Base-by-base conservation (phyloP, 2,888 invertebrate genomes). In the Crematogaster levior region DNA sequence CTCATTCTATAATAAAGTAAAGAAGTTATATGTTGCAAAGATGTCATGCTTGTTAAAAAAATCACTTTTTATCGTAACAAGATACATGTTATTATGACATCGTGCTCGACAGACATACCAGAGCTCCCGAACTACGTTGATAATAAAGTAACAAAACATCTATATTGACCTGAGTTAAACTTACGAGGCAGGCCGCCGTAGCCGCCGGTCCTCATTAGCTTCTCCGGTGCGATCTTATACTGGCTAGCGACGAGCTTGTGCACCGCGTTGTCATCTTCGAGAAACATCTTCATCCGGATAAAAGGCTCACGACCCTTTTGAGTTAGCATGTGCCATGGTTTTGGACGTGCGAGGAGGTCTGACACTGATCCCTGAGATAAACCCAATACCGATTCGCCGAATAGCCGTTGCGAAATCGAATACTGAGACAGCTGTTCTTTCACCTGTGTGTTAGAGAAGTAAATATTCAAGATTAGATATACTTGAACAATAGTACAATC, bases 321-420 rank as follows among this genome's bases (percentile, higher is more conserved):
- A 18, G 99, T 99, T 70, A 99, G 96, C 99, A 99, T 99, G 94
- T 99, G 98, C 99, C 99, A 99, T 0, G 99, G 99, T 94, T 99
- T 99, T 48, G 99, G 99, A 73, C 99, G 95, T 34, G 99, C 99
- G 86, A 99, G 95, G 58, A 99, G 96, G 95, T 99, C 99, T 65
- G 99, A 99, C 0, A 99, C 99, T 5, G 99, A 99, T 51, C 99
- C 99, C 94, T 99, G 99, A 1, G 98, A 98, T 74, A 99, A 95
- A 0, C 99, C 99, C 83, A 99, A 96, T n/a, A 99, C 99, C 1
- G 98, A 98, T 94, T 99, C 99, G 10, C 99, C 99, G 93, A 99
- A 99, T 68, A 99, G 95, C 89, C 99, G 96, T 95, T 99, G 99
- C 92, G 99, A 99, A 93, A 99, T 98, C 87, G 98, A 98, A 95